Conservation (phyloP, 1,140 invertebrate genomes). For the Helicoverpa zea region DNA sequence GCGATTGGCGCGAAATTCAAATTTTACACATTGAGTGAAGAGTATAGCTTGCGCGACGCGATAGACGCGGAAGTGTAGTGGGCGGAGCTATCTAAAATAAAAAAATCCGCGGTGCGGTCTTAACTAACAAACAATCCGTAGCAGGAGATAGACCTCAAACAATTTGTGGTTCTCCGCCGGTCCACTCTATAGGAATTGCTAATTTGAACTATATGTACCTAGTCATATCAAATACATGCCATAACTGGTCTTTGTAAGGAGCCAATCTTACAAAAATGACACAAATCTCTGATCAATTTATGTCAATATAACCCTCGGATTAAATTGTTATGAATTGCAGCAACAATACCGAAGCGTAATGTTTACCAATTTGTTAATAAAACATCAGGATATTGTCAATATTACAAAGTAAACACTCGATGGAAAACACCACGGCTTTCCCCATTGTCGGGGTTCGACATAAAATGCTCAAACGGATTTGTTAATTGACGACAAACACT, state of each 20-base stretch:
- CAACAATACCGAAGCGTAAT: neutral
- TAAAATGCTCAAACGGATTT: slow-evolving; percentile 58
- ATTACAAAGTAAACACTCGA: slow-evolving; percentile 35
- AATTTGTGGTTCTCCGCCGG: slow-evolving; percentile 13
- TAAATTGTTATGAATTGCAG: slow-evolving; percentile 2
- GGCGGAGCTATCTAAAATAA: no score
- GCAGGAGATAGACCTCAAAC: slow-evolving; percentile 23
- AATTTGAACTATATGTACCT: neutral
- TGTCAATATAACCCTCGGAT: neutral
- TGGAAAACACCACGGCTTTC: slow-evolving; percentile 28
- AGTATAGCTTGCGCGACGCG: no score
- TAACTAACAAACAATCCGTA: slow-evolving; percentile 7
- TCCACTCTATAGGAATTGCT: neutral
- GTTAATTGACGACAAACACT: slow-evolving; percentile 53
- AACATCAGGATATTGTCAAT: slow-evolving; percentile 42
- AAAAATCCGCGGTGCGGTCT: no score
- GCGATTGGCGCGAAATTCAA: no score
- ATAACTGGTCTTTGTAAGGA: no score
- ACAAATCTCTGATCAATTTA: neutral
- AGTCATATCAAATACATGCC: no score
- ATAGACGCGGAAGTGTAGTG: no score
- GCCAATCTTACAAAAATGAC: no score
- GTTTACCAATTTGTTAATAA: slow-evolving; percentile 47
- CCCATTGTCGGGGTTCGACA: slow-evolving; percentile 37
- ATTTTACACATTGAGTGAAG: no score